These are phyloP conservation scores for Ceyx melanurus DNA, from an alignment of 2,113 vertebrate genomes.

Conservation along the genomic window DNA sequence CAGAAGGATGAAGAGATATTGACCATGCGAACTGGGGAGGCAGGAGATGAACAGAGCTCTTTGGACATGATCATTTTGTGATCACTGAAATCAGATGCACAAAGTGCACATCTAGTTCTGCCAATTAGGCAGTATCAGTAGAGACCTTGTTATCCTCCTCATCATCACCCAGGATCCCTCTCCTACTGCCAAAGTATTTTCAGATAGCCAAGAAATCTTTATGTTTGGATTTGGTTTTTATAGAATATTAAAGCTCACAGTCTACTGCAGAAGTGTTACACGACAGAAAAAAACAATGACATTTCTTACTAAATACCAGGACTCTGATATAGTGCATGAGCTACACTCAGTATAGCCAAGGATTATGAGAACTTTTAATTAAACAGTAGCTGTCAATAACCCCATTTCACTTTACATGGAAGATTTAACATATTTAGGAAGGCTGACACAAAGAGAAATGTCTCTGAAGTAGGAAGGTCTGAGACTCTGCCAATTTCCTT, in stretches of 20 bases:
- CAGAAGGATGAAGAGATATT: not conserved
- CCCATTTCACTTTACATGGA: not conserved
- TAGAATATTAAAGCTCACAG: not conserved
- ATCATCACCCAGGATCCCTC: not conserved
- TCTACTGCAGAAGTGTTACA: not conserved
- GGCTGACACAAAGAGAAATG: not conserved
- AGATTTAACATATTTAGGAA: not conserved
- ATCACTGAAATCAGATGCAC: not conserved
- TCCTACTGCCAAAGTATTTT: not conserved
- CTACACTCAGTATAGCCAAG: not conserved
- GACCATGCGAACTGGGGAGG: not conserved
- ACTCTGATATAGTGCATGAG: not conserved
- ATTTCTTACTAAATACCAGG: not conserved
- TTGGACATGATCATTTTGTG: not conserved
- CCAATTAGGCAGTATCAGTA: accelerated
- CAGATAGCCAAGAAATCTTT: not conserved
- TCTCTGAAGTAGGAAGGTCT: not conserved
- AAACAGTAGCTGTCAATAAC: not conserved
- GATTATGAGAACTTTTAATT: not conserved
- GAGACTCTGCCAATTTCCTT: not conserved
- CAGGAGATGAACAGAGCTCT: not conserved
- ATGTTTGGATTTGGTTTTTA: not conserved
- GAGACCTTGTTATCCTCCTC: not conserved
- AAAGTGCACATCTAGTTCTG: not conserved
- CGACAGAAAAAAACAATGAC: not conserved